Conservation (phyloP, 2,113 vertebrate genomes). For the Chaenogobius annularis region DNA sequence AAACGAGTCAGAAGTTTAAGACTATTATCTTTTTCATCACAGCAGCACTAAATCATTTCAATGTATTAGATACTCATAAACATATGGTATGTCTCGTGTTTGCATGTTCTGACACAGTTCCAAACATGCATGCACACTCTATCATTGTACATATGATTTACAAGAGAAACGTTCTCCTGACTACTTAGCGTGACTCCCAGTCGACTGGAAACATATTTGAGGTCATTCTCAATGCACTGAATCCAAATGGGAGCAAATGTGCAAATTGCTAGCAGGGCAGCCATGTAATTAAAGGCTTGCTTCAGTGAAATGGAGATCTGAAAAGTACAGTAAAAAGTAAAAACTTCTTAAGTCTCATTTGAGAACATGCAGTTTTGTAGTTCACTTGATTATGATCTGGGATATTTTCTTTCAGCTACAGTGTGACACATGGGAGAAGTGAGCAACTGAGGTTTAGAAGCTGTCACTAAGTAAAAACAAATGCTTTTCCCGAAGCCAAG, state of each 20-base stretch:
- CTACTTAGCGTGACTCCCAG: conserved; percentile 17
- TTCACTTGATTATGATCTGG: conserved; percentile 9
- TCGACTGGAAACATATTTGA: conserved; percentile 25
- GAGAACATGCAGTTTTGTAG: conserved; percentile 7
- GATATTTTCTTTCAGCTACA: conserved; percentile 32
- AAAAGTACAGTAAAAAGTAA: conserved; percentile 12
- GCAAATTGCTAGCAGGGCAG: conserved; percentile 30
- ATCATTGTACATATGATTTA: conserved; percentile 29
- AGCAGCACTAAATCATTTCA: conserved; percentile 5
- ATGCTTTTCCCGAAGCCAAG: conserved; percentile 51
- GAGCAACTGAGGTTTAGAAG: conserved; percentile 14
- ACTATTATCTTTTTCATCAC: not conserved
- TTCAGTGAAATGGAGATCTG: conserved; percentile 14
- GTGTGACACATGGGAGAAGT: conserved; percentile 15
- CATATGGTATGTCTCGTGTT: conserved; percentile 16
- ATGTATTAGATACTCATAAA: conserved; percentile 9
- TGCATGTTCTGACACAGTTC: conserved; percentile 20
- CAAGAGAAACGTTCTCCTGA: not conserved
- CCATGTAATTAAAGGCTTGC: conserved; percentile 48
- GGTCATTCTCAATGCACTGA: conserved; percentile 16
- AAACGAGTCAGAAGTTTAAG: not conserved
- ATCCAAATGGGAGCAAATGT: conserved; percentile 23
- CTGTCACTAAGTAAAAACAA: conserved; percentile 32
- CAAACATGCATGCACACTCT: conserved; percentile 37
- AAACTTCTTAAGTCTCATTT: conserved; percentile 3